Percentiles rank a stretch among this genome's conserved stretches.
Conservation (phyloP, 2,888 invertebrate genomes). For the Liodrosophila aerea region DNA sequence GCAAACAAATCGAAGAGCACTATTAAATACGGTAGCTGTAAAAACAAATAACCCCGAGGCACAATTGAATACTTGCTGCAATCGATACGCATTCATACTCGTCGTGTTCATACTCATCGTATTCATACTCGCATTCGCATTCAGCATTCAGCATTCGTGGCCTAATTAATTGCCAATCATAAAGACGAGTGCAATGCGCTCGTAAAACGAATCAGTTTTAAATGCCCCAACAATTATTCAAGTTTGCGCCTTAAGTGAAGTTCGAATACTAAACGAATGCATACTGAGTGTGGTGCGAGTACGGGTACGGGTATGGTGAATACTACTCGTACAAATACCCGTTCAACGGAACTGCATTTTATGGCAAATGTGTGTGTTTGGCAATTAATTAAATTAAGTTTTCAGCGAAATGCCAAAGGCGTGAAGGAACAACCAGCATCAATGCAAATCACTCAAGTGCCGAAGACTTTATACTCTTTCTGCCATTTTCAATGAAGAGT, state of each 20-base stretch:
- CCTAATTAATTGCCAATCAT: constrained; percentile 78
- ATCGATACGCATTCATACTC: neutral
- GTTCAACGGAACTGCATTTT: constrained; percentile 36
- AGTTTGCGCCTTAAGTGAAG: constrained; percentile 72
- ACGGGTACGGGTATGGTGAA: too few relatives aligned
- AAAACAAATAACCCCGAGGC: constrained; percentile 71
- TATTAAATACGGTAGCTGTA: constrained; percentile 72
- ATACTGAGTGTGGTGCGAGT: too few relatives aligned
- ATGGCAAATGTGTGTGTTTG: constrained; percentile 68
- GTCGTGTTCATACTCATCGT: neutral
- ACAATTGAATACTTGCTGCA: constrained; percentile 8
- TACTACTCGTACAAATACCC: constrained; percentile 4
- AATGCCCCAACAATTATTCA: constrained; percentile 74
- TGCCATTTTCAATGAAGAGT: too few relatives aligned
- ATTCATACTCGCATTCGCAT: constrained; percentile 18
- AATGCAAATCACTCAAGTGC: constrained; percentile 5
- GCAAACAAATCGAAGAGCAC: constrained; percentile 66
- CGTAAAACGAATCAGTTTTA: constrained; percentile 75
- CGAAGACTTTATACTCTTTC: constrained; percentile 31
- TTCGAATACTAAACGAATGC: constrained; percentile 6
- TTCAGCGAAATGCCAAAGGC: constrained; percentile 76
- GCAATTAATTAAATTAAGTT: constrained; percentile 78
- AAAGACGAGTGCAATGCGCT: constrained; percentile 74
- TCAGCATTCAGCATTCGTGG: constrained; percentile 53
- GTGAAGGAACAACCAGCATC: constrained; percentile 64